phyloP scores from a whole-genome alignment of 2,888 invertebrate species.

The Parasteatoda lunata region DNA sequence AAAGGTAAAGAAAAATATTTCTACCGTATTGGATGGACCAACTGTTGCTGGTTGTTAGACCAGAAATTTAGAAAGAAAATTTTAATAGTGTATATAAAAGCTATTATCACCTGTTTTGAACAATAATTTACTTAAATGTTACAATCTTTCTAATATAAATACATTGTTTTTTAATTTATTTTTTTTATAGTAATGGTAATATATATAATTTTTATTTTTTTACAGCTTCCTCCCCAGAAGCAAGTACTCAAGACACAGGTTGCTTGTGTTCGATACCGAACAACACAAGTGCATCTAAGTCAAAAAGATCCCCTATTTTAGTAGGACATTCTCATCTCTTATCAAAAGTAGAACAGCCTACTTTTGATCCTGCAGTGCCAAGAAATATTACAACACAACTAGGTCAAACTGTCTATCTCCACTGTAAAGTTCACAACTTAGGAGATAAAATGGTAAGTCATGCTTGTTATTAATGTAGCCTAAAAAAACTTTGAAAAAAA shows the following conservation, averaged over 20 bases:
- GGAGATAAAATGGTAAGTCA: constrained; percentile 71
- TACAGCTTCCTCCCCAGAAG: not conserved
- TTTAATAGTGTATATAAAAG: too few species aligned
- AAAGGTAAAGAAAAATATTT: too few species aligned
- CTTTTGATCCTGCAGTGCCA: constrained; percentile 63
- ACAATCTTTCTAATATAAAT: too few species aligned
- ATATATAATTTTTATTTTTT: not conserved
- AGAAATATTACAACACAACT: constrained; percentile 70
- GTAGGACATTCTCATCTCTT: constrained; percentile 61
- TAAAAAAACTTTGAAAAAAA: too few species aligned
- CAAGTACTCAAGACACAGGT: constrained; percentile 30
- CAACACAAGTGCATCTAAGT: constrained; percentile 29
- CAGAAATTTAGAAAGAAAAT: too few species aligned
- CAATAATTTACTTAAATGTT: too few species aligned
- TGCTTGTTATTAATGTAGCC: too few species aligned
- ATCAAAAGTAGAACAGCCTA: constrained; percentile 67
- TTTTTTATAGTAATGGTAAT: too few species aligned
- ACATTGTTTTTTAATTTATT: too few species aligned
- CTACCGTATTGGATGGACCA: too few species aligned
- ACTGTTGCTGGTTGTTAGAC: too few species aligned
- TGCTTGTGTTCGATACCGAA: constrained; percentile 30
- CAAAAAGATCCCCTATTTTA: constrained; percentile 49
- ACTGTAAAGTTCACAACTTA: constrained; percentile 70
- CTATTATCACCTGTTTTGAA: too few species aligned
- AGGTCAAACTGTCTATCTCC: constrained; percentile 70